Base-by-base conservation (phyloP, 2,797 vertebrate genomes). In the Poliocrania exsul region DNA sequence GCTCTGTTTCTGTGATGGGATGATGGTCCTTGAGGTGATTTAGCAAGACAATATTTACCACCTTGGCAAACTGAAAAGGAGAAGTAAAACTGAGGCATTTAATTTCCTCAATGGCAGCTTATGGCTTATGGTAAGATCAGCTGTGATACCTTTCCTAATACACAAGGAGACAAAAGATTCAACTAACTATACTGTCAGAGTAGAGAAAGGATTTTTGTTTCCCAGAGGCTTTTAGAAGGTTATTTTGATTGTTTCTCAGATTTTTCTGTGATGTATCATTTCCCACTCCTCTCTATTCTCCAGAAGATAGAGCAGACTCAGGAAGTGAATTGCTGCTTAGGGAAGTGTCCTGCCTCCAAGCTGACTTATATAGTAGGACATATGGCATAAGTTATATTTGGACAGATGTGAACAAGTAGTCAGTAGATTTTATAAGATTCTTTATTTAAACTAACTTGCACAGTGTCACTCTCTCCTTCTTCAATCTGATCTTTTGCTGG, bases 381-480 rank as follows among this genome's bases (percentile, higher is more conserved):
- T 95, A 94, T 96, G 92, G 92, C 88, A 94, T 70, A 95, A 94
- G 93, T 94, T 97, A 96, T 95, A 97, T 96, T 97, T 96, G 95
- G 92, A 96, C 95, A 96, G 96, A 97, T 96, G 95, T 96, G 96
- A 97, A 96, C 96, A 95, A 97, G 89, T 96, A 96, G 96, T 96
- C 95, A 96, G 89, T 96, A 83, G 84, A 92, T 88, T 96, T 97
- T 89, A 94, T 94, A 96, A 96, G 91, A 96, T 95, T 92, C 93
- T 92, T 96, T 96, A 97, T 97, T 95, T 97, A 97, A 96, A 97
- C 85, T 90, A 75, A 90, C 91, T 96, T 95, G 70, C 91, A 96
- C 91, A 84, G 90, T 96, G 93, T 97, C 95, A 92, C 92, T 93
- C 83, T 92, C 80, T 95, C 85, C 79, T 96, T 91, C 64, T 78